phyloP scores from a whole-genome alignment of 2,113 vertebrate species.

The Acrocephalus kingi region DNA sequence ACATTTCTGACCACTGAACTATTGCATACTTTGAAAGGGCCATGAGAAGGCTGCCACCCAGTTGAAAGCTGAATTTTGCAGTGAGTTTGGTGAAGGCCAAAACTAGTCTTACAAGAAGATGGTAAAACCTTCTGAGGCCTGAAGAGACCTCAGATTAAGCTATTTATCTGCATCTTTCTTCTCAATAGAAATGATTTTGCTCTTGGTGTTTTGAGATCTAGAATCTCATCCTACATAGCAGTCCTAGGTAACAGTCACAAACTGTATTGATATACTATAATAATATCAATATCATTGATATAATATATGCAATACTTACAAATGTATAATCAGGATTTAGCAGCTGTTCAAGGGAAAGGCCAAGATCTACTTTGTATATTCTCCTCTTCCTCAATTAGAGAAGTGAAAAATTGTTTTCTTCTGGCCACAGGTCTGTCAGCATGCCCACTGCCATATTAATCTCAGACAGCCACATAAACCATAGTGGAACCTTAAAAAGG shows the following conservation, averaged over 20 bases:
- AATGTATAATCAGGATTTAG: not conserved
- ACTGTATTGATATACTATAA: not conserved
- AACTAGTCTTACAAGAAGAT: not conserved
- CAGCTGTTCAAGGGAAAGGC: not conserved
- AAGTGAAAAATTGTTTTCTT: not conserved
- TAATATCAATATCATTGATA: not conserved
- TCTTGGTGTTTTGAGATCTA: not conserved
- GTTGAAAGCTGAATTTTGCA: not conserved
- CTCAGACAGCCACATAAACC: not conserved
- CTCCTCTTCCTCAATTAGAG: not conserved
- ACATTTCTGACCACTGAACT: not conserved
- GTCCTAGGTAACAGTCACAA: not conserved
- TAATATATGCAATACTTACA: not conserved
- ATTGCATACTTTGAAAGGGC: not conserved
- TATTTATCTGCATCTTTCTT: not conserved
- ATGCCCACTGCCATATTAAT: not conserved
- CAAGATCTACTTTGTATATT: not conserved
- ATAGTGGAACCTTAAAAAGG: not conserved
- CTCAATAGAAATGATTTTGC: not conserved
- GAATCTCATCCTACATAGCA: not conserved
- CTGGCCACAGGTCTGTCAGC: not conserved
- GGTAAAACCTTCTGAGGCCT: not conserved
- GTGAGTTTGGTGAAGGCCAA: not conserved
- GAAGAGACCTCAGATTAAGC: not conserved
- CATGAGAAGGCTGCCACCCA: not conserved